Conservation (phyloP, 2,113 vertebrate genomes). For the Mustelus asterias region DNA sequence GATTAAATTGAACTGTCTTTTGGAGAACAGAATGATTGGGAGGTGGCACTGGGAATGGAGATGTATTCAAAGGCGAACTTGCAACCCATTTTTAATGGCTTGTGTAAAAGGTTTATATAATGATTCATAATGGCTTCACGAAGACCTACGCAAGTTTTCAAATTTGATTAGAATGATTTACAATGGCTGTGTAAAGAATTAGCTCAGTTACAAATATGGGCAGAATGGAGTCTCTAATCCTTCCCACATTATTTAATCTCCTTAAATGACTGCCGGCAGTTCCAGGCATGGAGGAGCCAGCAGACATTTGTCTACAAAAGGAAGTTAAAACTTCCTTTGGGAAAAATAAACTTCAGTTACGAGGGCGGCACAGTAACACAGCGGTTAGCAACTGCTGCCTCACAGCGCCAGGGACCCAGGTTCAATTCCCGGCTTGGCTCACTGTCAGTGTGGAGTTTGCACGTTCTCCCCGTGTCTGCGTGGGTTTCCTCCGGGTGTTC, state of each 20-base stretch:
- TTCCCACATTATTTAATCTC: neutral
- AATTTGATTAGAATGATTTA: constrained; percentile 10
- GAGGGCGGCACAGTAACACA: neutral
- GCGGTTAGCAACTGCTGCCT: too few relatives aligned
- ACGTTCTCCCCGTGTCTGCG: too few relatives aligned
- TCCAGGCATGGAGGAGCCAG: neutral
- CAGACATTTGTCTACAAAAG: neutral
- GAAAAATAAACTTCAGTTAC: neutral
- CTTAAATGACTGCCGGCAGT: neutral
- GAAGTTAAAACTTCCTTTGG: neutral
- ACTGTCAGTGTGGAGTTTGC: too few relatives aligned
- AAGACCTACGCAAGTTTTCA: neutral
- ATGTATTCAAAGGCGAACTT: neutral
- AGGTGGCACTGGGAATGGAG: neutral
- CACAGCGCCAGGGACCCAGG: too few relatives aligned
- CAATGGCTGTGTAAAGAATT: constrained; percentile 18
- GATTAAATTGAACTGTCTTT: neutral
- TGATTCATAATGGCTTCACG: neutral
- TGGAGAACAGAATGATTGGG: neutral
- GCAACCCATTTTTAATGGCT: neutral
- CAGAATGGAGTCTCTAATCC: neutral
- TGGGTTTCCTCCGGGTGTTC: too few relatives aligned
- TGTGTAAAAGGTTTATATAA: neutral
- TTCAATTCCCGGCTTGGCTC: too few relatives aligned
- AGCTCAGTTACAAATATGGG: constrained; percentile 9